Conservation (phyloP, 2,113 vertebrate species). For the Festucalex cinctus region DNA sequence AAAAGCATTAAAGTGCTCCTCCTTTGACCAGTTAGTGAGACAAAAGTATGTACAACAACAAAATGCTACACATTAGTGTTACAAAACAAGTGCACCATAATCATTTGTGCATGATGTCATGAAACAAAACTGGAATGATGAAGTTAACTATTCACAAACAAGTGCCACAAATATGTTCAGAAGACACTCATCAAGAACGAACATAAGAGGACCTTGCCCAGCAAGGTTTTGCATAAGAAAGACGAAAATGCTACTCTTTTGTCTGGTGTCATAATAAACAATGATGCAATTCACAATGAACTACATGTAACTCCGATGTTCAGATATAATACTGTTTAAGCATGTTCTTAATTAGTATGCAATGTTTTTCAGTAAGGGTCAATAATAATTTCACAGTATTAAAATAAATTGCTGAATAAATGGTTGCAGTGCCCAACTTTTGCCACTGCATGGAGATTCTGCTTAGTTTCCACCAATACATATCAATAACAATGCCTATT, state of each 20-base stretch:
- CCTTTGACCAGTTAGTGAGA: conserved; percentile 30
- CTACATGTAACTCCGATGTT: conserved; percentile 25
- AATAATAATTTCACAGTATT: conserved; percentile 7
- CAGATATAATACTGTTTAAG: conserved; percentile 57
- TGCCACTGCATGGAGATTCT: conserved; percentile 20
- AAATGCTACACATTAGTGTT: conserved; percentile 9
- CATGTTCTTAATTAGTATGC: conserved; percentile 18
- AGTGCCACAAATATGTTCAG: conserved; percentile 39
- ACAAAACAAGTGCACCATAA: conserved; percentile 22
- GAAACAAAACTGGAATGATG: conserved; percentile 57
- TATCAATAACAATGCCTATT: conserved; percentile 25
- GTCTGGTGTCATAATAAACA: conserved; percentile 27
- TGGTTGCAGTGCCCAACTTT: conserved; percentile 17
- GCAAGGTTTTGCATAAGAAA: conserved; percentile 66
- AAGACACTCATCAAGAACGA: conserved; percentile 33
- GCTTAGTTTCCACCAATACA: conserved; percentile 24
- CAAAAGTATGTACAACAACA: conserved; percentile 3
- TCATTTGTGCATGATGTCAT: conserved; percentile 21
- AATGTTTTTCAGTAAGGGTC: conserved; percentile 14
- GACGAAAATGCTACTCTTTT: conserved; percentile 28
- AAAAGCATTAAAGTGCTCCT: conserved; percentile 74
- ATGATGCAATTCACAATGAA: conserved; percentile 8
- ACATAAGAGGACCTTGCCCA: conserved; percentile 62
- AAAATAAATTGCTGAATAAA: not conserved
- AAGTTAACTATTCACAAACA: conserved; percentile 47